phyloP scores from a whole-genome alignment of 1,140 invertebrate species.

The Caenorhabditis elegans region DNA sequence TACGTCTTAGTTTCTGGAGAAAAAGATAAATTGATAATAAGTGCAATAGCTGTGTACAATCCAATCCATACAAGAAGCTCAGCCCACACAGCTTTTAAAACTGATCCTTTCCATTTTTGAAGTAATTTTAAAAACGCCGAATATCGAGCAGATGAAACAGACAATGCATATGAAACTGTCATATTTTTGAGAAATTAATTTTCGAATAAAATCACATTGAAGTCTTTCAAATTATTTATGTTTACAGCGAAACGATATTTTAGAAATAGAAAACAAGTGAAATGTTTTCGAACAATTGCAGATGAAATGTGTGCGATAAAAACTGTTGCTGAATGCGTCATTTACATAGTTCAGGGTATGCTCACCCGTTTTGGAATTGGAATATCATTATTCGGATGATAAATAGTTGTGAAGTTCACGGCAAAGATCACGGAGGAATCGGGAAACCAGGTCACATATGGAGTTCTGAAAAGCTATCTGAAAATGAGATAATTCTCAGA shows the following conservation, averaged over 20 bases:
- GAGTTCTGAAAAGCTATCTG: background rate
- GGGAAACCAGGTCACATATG: no score
- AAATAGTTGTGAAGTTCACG: background rate
- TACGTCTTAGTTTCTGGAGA: background rate
- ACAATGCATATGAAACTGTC: slow-evolving; percentile 14
- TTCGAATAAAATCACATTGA: background rate
- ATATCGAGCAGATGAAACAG: slow-evolving; percentile 35
- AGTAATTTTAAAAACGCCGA: slow-evolving; percentile 41
- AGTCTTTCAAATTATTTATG: no score
- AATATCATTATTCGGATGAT: background rate
- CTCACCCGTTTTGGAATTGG: background rate
- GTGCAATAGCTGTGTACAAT: slow-evolving; percentile 82
- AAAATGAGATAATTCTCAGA: no score
- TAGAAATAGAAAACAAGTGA: background rate
- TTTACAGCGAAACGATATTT: no score
- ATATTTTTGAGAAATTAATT: background rate
- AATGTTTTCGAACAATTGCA: background rate
- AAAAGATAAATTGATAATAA: slow-evolving; percentile 82
- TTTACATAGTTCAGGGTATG: background rate
- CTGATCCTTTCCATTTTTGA: slow-evolving; percentile 89
- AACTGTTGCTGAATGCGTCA: background rate
- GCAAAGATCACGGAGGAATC: background rate
- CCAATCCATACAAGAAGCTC: slow-evolving; percentile 84
- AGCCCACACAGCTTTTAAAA: slow-evolving; percentile 92
- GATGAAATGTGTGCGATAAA: background rate